A percentile compares a stretch with the other conserved stretches of the same genome.
phyloP scores from a whole-genome alignment of 2,113 vertebrate species.

The Lamprotornis superbus region DNA sequence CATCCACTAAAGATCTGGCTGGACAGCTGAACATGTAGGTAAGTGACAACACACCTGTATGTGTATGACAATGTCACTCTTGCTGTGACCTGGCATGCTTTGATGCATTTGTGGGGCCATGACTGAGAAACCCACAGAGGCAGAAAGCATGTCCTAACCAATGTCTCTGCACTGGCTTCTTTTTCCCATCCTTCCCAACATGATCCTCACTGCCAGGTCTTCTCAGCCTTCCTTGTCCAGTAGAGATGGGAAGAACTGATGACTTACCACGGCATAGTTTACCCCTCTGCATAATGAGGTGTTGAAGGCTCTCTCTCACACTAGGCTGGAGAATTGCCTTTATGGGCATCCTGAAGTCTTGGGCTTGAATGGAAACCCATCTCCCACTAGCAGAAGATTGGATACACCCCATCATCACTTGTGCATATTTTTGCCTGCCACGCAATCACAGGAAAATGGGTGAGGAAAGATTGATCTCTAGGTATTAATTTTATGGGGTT shows the following conservation, averaged over 20 bases:
- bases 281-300: background rate
- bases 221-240: background rate
- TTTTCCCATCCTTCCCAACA: background rate
- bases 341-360: background rate
- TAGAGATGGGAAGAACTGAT: background rate
- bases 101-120: background rate
- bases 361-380: background rate
- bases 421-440: conserved; percentile 28
- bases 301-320: background rate
- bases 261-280: background rate
- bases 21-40: background rate
- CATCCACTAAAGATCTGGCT: background rate
- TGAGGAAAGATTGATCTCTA: background rate
- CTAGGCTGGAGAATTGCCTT: background rate
- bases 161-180: background rate
- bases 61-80: background rate
- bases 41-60: background rate
- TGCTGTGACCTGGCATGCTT: background rate
- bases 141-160: background rate
- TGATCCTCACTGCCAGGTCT: background rate
- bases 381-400: background rate
- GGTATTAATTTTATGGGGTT: conserved; percentile 5
- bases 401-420: conserved; percentile 29
- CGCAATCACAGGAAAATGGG: background rate
- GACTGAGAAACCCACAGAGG: background rate